Evolutionary conservation across 1,140 invertebrate genomes (phyloP), one percentile per base, ranked within the genome.

Genomic region (Apocrypta bakeri): DNA sequence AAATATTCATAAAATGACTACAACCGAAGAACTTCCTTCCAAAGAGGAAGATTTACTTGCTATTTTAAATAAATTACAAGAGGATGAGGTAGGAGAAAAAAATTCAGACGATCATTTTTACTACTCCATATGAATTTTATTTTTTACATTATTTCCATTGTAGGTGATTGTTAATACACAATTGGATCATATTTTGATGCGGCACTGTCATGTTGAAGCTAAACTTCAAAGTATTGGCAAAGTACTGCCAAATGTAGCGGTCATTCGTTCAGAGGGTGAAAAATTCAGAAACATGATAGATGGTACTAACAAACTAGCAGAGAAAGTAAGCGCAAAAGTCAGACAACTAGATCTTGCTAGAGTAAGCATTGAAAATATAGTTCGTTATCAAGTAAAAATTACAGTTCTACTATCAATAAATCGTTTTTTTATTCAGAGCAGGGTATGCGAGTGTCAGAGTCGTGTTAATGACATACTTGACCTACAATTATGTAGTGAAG

Each of bases 281-380:
- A 95, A 96, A 85, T 92, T 98, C n/a, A 93, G 94, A n/a, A 93
- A 94, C 78, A 97, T 97, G 93, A 97, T 98, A 64, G 93, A 95
- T n/a, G 95, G 95, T 88, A 98, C 98, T 2, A 97, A 98, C 64
- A 94, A 95, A 40, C 92, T 99, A 73, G 98, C 98, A 3, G 96
- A 98, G 88, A 98, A 98, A 92, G 98, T 99, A 25, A 99, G 98
- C 89, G 96, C 96, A 37, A 99, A 99, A 96, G 98, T 99, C 14
- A 94, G 98, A 69, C 96, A 97, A 82, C 91, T 99, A 29, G 99
- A 99, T 93, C 92, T 97, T 71, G 98, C 98, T 1, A 96, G 99
- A 89, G 97, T 98, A 94, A 92, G 92, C 91, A 84, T 24, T 21
- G 14, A 17, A 25, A 31, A 56, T 1, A 17, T 66, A 25, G 21